Conservation (phyloP, 2,888 invertebrate species). For the Apamea monoglypha region DNA sequence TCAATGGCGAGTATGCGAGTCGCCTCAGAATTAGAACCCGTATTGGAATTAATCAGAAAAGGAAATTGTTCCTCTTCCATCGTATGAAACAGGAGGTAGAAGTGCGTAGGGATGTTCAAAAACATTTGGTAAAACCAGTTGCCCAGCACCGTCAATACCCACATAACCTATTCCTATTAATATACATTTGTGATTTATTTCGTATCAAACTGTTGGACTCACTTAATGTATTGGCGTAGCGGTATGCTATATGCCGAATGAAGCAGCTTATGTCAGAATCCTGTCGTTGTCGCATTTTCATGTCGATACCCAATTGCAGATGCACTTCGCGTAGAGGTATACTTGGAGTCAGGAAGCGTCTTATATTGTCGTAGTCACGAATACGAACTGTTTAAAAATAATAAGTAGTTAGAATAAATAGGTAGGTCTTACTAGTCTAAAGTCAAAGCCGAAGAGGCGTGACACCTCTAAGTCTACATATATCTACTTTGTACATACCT, state of each 20-base stretch:
- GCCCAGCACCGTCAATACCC: neutral
- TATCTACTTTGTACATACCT: no score
- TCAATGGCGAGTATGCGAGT: neutral
- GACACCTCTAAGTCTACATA: neutral
- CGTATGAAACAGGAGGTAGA: neutral
- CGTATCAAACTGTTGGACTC: neutral
- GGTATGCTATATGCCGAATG: constrained; percentile 78
- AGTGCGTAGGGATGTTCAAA: neutral
- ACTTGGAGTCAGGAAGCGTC: constrained; percentile 82
- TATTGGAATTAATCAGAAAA: neutral
- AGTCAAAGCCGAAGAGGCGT: no score
- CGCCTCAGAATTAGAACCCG: no score
- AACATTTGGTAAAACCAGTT: neutral
- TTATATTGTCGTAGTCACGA: constrained; percentile 81
- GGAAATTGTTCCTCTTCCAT: neutral
- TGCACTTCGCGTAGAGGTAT: constrained; percentile 82
- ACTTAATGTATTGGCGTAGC: constrained; percentile 80
- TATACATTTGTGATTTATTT: neutral
- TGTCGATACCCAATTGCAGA: constrained; percentile 79
- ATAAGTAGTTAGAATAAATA: neutral
- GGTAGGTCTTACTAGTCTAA: neutral
- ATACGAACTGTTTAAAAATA: constrained; percentile 75
- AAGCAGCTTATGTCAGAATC: constrained; percentile 85
- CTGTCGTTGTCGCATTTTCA: constrained; percentile 78
- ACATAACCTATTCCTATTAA: neutral